Base-by-base conservation (phyloP, 2,888 invertebrate species). In the Oscheius sp. region DNA sequence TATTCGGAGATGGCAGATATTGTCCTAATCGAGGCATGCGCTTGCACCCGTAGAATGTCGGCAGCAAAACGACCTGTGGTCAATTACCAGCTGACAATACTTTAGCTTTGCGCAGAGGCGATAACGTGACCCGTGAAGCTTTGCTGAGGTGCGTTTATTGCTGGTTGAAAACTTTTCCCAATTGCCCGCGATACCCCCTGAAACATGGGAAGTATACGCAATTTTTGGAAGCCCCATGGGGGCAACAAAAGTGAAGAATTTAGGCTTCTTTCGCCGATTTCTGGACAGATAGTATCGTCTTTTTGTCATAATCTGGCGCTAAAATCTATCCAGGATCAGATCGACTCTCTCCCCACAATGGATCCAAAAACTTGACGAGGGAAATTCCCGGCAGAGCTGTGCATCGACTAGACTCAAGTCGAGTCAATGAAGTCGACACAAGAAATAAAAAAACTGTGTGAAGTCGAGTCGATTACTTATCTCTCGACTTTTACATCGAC, bases 151-250 rank as follows among this genome's bases (percentile, higher is more conserved):
- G 85, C 85, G 85, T 84, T 85, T 85, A 85, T 85, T 85, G 85
- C 85, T 85, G 85, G 85, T 85, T 85, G 85, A 85, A 85, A 85
- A 85, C 85, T 85, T 84, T 79, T 82, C 79, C 84, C 84, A 84
- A 84, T 84, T 83, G 78, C 84, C 84, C 84, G 84, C 84, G 79
- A 72, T 79, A 74, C 56, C 73, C 80, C 77, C 79, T 83, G 83
- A 82, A 82, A 82, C 73, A 76, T 56, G 80, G 76, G 82, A 81
- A 73, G 35, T 72, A 76, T 79, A 77, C 78, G 82, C 83, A 81
- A 83, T 83, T 83, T 83, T 81, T 83, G 81, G 78, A 83, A 35
- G 76, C 80, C 73, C 68, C 61, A 61, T 16, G 61, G 61, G 21
- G 43, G 61, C 61, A 61, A 21, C 27, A 35, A 35, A 35, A 53